phyloP scores from a whole-genome alignment of 2,113 vertebrate genomes.

The Erpornis zantholeuca region DNA sequence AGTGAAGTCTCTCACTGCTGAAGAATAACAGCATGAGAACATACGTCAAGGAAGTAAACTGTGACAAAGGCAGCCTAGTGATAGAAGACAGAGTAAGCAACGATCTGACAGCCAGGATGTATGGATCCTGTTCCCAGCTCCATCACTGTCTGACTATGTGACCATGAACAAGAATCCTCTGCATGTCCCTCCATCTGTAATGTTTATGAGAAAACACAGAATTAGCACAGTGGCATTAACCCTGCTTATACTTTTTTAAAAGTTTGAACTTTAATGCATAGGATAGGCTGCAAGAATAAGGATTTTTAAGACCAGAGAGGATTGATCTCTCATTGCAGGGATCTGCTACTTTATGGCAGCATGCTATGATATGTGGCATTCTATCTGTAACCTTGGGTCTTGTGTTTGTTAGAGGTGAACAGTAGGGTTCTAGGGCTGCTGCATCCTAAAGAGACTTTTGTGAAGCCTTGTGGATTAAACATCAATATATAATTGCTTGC shows the following conservation, averaged over 20 bases:
- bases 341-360: not conserved
- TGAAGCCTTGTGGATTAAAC: not conserved
- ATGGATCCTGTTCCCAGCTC: not conserved
- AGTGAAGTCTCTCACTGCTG: not conserved
- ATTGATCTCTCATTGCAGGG: not conserved
- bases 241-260: not conserved
- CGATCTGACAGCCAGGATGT: not conserved
- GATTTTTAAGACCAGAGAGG: not conserved
- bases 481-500: not conserved
- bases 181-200: not conserved
- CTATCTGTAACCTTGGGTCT: not conserved
- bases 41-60: not conserved
- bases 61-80: not conserved
- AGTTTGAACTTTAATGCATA: not conserved
- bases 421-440: not conserved
- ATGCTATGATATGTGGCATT: rapidly evolving
- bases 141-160: not conserved
- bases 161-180: not conserved
- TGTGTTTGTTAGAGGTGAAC: not conserved
- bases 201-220: not conserved
- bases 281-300: not conserved
- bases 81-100: not conserved
- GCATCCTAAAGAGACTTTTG: not conserved
- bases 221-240: not conserved
- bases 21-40: not conserved